phyloP scores from a whole-genome alignment of 2,797 vertebrate species.

The Sebastes matsubarae region DNA sequence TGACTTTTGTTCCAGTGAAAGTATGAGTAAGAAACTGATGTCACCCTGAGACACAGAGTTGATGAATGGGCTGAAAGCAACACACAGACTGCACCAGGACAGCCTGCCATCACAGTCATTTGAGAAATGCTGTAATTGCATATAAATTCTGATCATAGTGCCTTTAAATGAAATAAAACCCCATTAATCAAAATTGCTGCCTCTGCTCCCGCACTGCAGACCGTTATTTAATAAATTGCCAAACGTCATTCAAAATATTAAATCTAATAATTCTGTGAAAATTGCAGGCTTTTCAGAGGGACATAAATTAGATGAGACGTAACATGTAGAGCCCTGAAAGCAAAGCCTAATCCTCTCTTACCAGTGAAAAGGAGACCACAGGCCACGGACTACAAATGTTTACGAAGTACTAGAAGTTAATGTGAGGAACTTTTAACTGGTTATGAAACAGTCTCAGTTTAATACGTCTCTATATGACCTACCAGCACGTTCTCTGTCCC shows the following conservation, averaged over 20 bases:
- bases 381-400: not conserved
- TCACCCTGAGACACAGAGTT: not conserved
- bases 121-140: not conserved
- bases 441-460: no score
- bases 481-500: no score
- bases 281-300: not conserved
- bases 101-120: not conserved
- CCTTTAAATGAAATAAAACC: not conserved
- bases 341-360: not conserved
- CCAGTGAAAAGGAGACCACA: not conserved
- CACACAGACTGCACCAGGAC: not conserved
- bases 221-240: not conserved
- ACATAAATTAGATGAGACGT: not conserved
- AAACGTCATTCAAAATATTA: not conserved
- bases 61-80: not conserved
- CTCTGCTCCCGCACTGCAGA: not conserved
- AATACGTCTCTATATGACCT: not conserved
- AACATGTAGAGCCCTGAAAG: not conserved
- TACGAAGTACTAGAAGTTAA: not conserved
- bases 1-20: not conserved
- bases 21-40: not conserved
- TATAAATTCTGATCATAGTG: not conserved
- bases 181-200: not conserved
- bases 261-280: not conserved
- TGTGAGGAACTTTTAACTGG: not conserved